Conservation (phyloP, 2,113 vertebrate species). For the Pandion haliaetus region DNA sequence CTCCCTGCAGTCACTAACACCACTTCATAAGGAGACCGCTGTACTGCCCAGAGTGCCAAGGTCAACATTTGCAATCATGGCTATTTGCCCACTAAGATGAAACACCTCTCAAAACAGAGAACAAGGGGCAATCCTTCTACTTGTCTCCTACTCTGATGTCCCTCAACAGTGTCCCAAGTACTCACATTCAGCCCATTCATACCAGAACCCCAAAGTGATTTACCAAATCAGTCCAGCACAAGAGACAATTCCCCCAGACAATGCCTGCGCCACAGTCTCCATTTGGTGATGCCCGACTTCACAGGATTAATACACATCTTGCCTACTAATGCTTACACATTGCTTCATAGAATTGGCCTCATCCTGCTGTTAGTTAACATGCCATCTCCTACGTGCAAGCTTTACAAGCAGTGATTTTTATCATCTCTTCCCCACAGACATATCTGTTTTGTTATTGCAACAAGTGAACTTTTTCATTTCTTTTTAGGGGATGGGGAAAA, state of each 20-base stretch:
- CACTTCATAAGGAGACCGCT: background rate
- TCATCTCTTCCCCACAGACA: background rate
- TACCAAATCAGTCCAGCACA: background rate
- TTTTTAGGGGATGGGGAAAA: background rate
- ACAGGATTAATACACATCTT: background rate
- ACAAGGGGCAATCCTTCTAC: background rate
- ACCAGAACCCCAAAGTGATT: background rate
- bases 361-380: background rate
- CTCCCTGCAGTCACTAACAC: background rate
- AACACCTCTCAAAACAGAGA: background rate
- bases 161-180: background rate
- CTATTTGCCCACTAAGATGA: background rate
- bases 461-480: background rate
- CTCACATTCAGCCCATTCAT: background rate
- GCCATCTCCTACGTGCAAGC: background rate
- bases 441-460: background rate
- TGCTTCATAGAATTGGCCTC: background rate
- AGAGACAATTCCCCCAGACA: background rate
- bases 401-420: background rate
- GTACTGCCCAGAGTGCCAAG: background rate
- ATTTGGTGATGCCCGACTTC: background rate
- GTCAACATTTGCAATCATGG: background rate
- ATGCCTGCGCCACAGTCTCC: background rate
- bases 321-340: background rate
- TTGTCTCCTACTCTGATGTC: background rate